Conservation (phyloP, 2,113 vertebrate genomes). For the Romanogobio albipinnatus region DNA sequence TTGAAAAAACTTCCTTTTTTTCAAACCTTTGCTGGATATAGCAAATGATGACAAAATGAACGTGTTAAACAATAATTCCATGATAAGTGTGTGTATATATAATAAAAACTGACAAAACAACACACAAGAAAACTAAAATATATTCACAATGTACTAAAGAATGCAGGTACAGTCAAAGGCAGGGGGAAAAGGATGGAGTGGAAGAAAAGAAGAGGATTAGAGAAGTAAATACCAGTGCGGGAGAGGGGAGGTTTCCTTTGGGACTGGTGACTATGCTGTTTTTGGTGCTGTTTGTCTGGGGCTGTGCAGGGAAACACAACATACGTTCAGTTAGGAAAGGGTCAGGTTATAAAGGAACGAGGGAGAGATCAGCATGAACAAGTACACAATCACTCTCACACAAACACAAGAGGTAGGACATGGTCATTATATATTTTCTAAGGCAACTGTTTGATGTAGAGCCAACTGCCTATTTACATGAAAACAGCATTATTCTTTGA, state of each 20-base stretch:
- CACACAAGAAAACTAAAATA: conserved; percentile 43
- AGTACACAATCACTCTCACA: conserved; percentile 11
- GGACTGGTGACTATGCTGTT: conserved; percentile 93
- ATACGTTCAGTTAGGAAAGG: conserved; percentile 50
- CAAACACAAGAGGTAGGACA: neutral
- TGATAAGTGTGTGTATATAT: too few species aligned
- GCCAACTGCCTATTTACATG: neutral
- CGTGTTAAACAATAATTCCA: too few species aligned
- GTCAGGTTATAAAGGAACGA: conserved; percentile 22
- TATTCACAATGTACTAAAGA: conserved; percentile 22
- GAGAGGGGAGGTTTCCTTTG: conserved; percentile 90
- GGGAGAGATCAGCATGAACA: conserved; percentile 40
- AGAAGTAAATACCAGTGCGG: conserved; percentile 89
- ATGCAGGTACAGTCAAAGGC: conserved; percentile 41
- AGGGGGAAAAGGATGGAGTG: neutral
- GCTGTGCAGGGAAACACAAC: conserved; percentile 78
- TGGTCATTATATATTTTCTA: neutral
- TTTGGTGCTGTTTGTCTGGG: conserved; percentile 97
- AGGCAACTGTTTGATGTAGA: conserved; percentile 2
- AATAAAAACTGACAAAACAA: neutral
- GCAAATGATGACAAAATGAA: too few species aligned
- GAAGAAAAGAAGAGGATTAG: conserved; percentile 50
- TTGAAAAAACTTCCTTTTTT: neutral
- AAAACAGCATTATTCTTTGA: neutral
- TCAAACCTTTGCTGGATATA: too few species aligned